A percentile compares a stretch with the other conserved stretches of the same genome.
Evolutionary conservation across 2,888 invertebrate species (phyloP).

Genomic region (Amiota mariae): DNA sequence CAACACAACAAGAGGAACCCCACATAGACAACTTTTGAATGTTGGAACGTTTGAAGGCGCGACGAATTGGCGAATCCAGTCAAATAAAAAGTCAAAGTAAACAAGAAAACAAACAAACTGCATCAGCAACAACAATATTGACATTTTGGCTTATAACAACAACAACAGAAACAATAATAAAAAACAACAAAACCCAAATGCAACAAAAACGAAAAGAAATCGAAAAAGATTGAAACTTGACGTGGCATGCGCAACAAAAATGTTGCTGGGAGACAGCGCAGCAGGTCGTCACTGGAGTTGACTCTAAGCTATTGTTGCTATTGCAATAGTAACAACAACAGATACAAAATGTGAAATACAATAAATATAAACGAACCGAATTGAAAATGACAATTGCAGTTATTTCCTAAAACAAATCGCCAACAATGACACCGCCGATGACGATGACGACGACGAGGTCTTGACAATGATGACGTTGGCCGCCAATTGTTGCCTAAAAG

Average conservation of each 20-base stretch:
- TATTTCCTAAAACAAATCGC: conserved; percentile 50
- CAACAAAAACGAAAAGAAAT: conserved; percentile 24
- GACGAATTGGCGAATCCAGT: conserved; percentile 53
- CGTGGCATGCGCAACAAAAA: neutral
- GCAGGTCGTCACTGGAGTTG: conserved; percentile 55
- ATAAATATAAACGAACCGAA: conserved; percentile 39
- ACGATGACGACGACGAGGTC: conserved; percentile 52
- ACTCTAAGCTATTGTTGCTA: neutral
- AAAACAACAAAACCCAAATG: neutral
- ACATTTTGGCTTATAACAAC: conserved; percentile 55
- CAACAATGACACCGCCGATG: conserved; percentile 46
- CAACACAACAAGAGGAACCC: neutral
- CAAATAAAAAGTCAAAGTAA: conserved; percentile 50
- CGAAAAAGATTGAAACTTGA: conserved; percentile 37
- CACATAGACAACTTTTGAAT: too few species aligned
- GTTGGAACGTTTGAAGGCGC: conserved; percentile 51
- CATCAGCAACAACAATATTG: conserved; percentile 55
- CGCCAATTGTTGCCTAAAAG: conserved; percentile 57
- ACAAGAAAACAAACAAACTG: conserved; percentile 16
- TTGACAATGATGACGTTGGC: conserved; percentile 40
- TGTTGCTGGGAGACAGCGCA: conserved; percentile 53
- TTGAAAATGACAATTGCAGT: conserved; percentile 68
- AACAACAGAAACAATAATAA: conserved; percentile 47
- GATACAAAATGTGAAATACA: conserved; percentile 11
- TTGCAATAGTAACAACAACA: conserved; percentile 11